Evolutionary conservation across 2,113 vertebrate species (phyloP), one percentile per base, ranked within the genome.

Genomic region (Carassius gibelio): DNA sequence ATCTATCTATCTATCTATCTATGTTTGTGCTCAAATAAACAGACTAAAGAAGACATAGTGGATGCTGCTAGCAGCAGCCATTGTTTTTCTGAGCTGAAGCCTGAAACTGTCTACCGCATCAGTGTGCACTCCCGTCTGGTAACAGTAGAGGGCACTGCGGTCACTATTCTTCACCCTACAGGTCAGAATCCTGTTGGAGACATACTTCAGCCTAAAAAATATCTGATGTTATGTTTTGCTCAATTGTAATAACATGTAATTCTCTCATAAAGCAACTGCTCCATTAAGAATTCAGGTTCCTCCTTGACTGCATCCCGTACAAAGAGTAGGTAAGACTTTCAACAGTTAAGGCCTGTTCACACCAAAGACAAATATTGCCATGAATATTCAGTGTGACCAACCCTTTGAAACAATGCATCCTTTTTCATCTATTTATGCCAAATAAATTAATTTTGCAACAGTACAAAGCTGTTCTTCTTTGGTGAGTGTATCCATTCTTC

Each of bases 131-230:
- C 94, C 0, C 91, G 91, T 11, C 89, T 94, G 0, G 92, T 91
- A 59, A 85, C 92, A 82, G 92, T 91, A 90, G 94, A 95, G 89
- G 94, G 95, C 21, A 59, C 91, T 34, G 93, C 94, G 0, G 95
- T 95, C 81, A 94, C 95, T 81, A 94, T 96, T 34, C 93, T 96
- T 74, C 95, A 96, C 81, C 94, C 95, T 61, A 95, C 95, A 94
- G 93, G 94, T 94, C 62, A 36, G 92, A 77, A 19, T 66, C 1
- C 15, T 1, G 0, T 52, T 55, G 9, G 11, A 23, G 0, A 15
- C 9, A 34, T 71, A n/a, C 30, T 5, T n/a, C 42, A 82, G 36
- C 62, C 38, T 15, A 19, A n/a, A 19, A 66, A 66, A 34, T 9
- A n/a, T 55, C 48, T 68, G 59, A 8, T 77, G 15, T 45, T 19